Conservation (phyloP, 2,113 vertebrate genomes). For the Garra rufa region DNA sequence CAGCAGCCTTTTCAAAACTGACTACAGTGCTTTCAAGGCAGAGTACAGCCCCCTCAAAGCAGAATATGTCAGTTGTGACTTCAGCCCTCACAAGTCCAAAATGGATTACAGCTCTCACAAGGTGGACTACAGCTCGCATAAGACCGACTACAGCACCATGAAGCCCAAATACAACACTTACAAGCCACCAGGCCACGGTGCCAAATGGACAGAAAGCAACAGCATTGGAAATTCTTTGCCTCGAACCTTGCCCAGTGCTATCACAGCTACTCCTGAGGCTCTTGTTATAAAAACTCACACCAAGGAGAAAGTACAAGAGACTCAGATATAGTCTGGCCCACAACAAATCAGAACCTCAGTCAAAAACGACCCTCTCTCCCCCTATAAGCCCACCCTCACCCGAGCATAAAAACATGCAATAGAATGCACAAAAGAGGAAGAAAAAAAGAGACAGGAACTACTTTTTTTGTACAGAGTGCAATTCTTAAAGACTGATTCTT, state of each 20-base stretch:
- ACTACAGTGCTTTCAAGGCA: slow-evolving; percentile 74
- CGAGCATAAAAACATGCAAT: slow-evolving; percentile 85
- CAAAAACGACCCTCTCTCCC: slow-evolving; percentile 47
- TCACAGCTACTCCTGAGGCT: slow-evolving; percentile 85
- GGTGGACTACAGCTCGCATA: slow-evolving; percentile 74
- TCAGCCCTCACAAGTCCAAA: slow-evolving; percentile 71
- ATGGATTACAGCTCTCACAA: slow-evolving; percentile 76
- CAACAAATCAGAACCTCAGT: slow-evolving; percentile 1
- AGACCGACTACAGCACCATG: slow-evolving; percentile 72
- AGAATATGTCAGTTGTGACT: slow-evolving; percentile 85
- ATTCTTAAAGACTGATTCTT: slow-evolving; percentile 84
- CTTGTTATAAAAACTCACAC: slow-evolving; percentile 92
- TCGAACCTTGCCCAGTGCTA: slow-evolving; percentile 86
- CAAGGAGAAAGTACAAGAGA: slow-evolving; percentile 99
- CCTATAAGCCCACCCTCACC: slow-evolving; percentile 49
- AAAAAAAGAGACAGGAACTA: slow-evolving; percentile 77
- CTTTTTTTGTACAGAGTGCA: slow-evolving; percentile 92
- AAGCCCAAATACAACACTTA: slow-evolving; percentile 80
- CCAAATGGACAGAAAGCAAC: slow-evolving; percentile 94
- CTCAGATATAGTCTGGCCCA: slow-evolving; percentile 86
- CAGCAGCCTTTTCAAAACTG: slow-evolving; percentile 72
- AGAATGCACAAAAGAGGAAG: slow-evolving; percentile 86
- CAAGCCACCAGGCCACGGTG: slow-evolving; percentile 82
- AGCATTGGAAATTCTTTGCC: slow-evolving; percentile 93
- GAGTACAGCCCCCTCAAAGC: slow-evolving; percentile 75